phyloP scores from a whole-genome alignment of 2,113 vertebrate genomes.

The Porphyrio hochstetteri region DNA sequence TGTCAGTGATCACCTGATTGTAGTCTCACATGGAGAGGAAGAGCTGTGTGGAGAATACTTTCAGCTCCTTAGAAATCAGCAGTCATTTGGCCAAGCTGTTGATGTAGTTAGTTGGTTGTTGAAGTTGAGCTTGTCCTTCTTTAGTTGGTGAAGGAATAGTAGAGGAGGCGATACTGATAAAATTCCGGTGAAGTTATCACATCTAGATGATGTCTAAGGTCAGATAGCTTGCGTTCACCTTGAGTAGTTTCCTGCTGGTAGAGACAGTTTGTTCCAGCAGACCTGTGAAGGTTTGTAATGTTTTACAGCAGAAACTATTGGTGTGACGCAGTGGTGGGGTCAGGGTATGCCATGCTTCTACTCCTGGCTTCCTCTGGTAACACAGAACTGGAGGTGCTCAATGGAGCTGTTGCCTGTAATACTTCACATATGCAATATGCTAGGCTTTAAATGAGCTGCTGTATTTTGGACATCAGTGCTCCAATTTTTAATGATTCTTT shows the following conservation, averaged over 20 bases:
- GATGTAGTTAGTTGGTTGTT: neutral
- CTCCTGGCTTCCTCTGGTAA: neutral
- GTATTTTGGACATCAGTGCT: neutral
- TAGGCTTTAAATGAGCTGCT: neutral
- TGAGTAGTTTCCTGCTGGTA: neutral
- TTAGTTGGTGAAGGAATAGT: neutral
- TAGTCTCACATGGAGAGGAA: neutral
- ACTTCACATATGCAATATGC: neutral
- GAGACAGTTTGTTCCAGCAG: neutral
- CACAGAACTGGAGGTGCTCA: neutral
- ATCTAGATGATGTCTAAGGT: neutral
- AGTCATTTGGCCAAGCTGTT: neutral
- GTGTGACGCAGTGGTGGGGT: neutral
- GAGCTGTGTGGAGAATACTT: neutral
- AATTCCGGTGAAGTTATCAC: neutral
- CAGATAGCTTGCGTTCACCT: neutral
- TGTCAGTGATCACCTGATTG: neutral
- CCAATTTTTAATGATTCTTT: neutral
- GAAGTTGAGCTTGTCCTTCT: neutral
- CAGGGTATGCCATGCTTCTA: neutral
- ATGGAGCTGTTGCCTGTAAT: neutral
- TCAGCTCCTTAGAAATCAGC: neutral
- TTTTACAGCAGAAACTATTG: neutral
- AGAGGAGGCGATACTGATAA: neutral
- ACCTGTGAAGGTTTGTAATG: neutral